Evolutionary conservation across 2,888 invertebrate species (phyloP).

Genomic region (Aelia acuminata): DNA sequence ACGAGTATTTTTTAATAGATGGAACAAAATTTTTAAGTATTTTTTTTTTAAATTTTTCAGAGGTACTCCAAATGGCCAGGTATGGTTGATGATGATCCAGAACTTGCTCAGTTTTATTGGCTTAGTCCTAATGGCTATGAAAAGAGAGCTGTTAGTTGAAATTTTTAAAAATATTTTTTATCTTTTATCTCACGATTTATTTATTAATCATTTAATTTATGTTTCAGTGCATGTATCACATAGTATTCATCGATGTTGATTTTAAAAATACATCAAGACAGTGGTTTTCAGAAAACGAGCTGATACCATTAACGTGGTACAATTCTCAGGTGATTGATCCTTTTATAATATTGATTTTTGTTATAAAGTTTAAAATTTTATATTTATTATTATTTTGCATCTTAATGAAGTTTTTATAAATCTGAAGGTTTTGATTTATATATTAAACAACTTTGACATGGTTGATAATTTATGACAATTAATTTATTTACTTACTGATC

Average conservation of each 20-base stretch:
- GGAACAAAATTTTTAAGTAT: no score
- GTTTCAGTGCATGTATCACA: conserved; percentile 22
- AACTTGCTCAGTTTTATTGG: conserved; percentile 75
- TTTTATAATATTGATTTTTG: neutral
- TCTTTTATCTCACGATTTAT: neutral
- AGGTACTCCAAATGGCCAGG: conserved; percentile 83
- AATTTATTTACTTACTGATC: no score
- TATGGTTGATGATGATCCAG: conserved; percentile 79
- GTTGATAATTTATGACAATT: no score
- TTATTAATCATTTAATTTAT: neutral
- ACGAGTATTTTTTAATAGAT: no score
- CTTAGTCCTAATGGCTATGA: conserved; percentile 66
- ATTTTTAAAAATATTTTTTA: neutral
- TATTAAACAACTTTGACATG: no score
- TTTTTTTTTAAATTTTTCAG: neutral
- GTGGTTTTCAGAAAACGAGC: conserved; percentile 65
- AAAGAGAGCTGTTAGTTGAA: neutral
- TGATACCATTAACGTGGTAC: neutral
- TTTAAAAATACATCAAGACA: neutral
- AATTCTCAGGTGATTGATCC: neutral
- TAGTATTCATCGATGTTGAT: conserved; percentile 12
- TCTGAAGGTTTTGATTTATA: no score
- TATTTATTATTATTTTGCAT: no score
- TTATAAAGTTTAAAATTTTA: neutral
- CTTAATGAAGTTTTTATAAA: no score